Conservation (phyloP, 2,113 vertebrate species). For the Heterocephalus glaber region DNA sequence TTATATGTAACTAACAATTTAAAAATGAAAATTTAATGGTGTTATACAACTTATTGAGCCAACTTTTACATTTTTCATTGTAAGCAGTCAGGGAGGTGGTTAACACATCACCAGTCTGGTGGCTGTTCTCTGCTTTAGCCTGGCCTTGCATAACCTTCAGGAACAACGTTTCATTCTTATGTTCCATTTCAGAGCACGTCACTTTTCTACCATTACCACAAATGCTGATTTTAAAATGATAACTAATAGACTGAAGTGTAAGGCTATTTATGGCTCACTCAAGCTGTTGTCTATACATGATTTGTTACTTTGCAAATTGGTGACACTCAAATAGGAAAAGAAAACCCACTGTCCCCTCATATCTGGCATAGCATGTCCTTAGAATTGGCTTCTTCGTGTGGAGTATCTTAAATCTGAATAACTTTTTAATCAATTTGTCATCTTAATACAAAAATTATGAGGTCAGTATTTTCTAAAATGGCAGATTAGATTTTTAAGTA, state of each 20-base stretch:
- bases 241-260: not conserved
- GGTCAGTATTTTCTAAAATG: slow-evolving; percentile 43
- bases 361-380: slow-evolving; percentile 15
- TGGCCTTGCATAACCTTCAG: not conserved
- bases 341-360: slow-evolving; percentile 70
- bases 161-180: not conserved
- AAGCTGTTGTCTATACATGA: not conserved
- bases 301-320: slow-evolving; percentile 52
- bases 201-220: not conserved
- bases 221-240: slow-evolving; percentile 36
- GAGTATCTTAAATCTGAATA: slow-evolving; percentile 60
- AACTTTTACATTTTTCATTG: not conserved
- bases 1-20: not conserved
- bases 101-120: not conserved
- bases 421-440: slow-evolving; percentile 69
- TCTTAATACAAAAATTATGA: slow-evolving; percentile 69
- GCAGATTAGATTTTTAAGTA: slow-evolving; percentile 57
- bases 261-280: not conserved
- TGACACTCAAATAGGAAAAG: not conserved
- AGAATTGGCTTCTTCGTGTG: not conserved
- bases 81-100: not conserved
- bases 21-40: not conserved
- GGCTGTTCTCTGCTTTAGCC: not conserved
- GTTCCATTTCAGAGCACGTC: not conserved
- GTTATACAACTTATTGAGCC: not conserved